phyloP scores from a whole-genome alignment of 2,113 vertebrate species.

The Mirza zaza region DNA sequence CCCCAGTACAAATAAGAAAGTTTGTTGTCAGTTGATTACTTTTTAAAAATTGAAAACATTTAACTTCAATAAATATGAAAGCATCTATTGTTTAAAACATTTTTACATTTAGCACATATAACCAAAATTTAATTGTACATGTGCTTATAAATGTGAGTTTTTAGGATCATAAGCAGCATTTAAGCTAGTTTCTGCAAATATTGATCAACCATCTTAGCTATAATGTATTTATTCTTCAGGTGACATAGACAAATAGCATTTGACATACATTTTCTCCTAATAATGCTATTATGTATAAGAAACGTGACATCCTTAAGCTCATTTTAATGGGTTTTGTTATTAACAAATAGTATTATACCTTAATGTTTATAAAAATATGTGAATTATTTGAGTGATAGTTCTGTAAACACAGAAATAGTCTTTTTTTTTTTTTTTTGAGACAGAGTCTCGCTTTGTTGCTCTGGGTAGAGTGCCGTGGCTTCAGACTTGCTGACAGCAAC shows the following conservation, averaged over 20 bases:
- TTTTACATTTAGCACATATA: not conserved
- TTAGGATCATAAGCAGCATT: not conserved
- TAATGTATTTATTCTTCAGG: not conserved
- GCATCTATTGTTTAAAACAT: not conserved
- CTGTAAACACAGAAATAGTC: not conserved
- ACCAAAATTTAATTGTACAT: not conserved
- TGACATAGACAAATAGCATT: not conserved
- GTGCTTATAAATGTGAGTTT: not conserved
- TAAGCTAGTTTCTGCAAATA: not conserved
- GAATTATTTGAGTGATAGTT: not conserved
- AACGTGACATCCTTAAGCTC: not conserved
- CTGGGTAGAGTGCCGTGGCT: too few relatives aligned
- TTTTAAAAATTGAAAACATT: constrained; percentile 12
- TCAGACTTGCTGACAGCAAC: too few relatives aligned
- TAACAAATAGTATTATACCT: not conserved
- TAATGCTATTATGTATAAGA: not conserved
- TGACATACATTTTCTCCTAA: not conserved
- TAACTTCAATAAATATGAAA: not conserved
- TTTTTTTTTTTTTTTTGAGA: not conserved
- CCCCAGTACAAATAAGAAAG: not conserved
- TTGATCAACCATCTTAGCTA: not conserved
- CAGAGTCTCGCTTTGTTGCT: too few relatives aligned
- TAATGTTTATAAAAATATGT: not conserved
- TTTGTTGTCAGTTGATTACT: not conserved
- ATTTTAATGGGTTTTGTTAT: not conserved